Evolutionary conservation across 2,797 vertebrate species (phyloP).

Genomic region (Eptatretus atami): DNA sequence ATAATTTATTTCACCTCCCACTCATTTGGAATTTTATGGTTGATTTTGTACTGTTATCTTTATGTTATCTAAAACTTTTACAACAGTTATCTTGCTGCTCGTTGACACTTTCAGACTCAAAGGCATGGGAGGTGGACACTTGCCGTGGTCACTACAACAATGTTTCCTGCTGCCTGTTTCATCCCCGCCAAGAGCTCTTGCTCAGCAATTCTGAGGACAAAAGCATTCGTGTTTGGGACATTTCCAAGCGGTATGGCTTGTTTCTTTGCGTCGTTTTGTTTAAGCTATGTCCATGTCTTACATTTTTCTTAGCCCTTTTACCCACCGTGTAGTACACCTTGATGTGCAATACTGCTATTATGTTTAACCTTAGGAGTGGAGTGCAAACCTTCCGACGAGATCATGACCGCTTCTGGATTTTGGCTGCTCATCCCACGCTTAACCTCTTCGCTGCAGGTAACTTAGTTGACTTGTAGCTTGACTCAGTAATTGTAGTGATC

Average conservation of each 20-base stretch:
- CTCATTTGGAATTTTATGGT: too few species aligned
- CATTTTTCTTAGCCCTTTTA: too few species aligned
- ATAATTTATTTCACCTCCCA: too few species aligned
- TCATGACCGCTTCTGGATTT: slow-evolving; percentile 85
- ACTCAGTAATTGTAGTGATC: too few species aligned
- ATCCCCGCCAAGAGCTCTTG: slow-evolving; percentile 78
- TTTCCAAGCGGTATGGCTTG: slow-evolving; percentile 38
- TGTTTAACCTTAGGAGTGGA: slow-evolving; percentile 23
- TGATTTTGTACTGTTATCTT: too few species aligned
- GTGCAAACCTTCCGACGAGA: slow-evolving; percentile 84
- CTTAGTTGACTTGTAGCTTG: neutral
- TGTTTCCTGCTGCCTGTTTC: slow-evolving; percentile 74
- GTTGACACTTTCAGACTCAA: slow-evolving; percentile 26
- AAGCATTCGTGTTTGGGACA: slow-evolving; percentile 90
- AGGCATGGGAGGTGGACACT: slow-evolving; percentile 85
- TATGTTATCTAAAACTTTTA: too few species aligned
- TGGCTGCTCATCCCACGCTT: slow-evolving; percentile 80
- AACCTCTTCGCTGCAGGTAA: slow-evolving; percentile 83
- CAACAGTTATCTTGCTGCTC: neutral
- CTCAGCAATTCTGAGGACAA: slow-evolving; percentile 94
- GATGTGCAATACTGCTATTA: too few species aligned
- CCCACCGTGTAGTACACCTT: too few species aligned
- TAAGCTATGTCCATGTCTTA: too few species aligned
- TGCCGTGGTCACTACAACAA: slow-evolving; percentile 96
- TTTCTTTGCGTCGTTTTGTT: too few species aligned